Base-by-base conservation (phyloP, 1,140 invertebrate genomes). In the Drosophila teissieri region DNA sequence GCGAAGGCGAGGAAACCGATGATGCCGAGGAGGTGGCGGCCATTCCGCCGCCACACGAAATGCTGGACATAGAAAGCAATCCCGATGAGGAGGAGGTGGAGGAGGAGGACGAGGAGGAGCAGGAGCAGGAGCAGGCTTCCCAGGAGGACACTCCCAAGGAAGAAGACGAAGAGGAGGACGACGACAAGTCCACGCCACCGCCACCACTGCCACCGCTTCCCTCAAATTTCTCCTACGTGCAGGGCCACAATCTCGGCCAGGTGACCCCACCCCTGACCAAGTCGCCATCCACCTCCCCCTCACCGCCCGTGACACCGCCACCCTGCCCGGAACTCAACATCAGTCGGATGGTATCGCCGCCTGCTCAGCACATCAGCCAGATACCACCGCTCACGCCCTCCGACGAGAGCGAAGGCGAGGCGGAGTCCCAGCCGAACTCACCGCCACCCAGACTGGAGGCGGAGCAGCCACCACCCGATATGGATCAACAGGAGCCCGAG, bases 141-240 rank as follows among this genome's bases (percentile, higher is more conserved):
- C 60, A 48, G 2, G 45, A 40, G 0, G 62, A 40, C 2, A 48
- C 54, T 11, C 48, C 42, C 0, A 74, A 85, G 5, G 70, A 61
- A 7, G 48, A 65, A 8, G 54, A 42, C 1, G 64, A 61, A 4
- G 60, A 72, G 8, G 49, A 75, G 2, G 88, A 90, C 39, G 82
- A 83, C 10, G 88, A 88, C 14, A 90, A 81, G 56, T 84, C 88
- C n/a, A 79, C 78, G 19, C 88, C 90, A 15, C 91, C 91, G n/a
- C 91, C 91, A 10, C 91, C 91, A 2, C 61, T 92, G 62, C 91
- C 91, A 8, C 91, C 91, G n/a, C 48, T 92, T 27, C 91, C 91
- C 7, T 84, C 89, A 2, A 91, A 92, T 64, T 69, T 91, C 5
- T 90, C 91, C 8, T 92, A 92, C 60, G 72, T 91, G 4, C 91